Evolutionary conservation across 37 sponge, comb jelly and placozoan species (phyloP).

Genomic region (Tethya wilhelma): DNA sequence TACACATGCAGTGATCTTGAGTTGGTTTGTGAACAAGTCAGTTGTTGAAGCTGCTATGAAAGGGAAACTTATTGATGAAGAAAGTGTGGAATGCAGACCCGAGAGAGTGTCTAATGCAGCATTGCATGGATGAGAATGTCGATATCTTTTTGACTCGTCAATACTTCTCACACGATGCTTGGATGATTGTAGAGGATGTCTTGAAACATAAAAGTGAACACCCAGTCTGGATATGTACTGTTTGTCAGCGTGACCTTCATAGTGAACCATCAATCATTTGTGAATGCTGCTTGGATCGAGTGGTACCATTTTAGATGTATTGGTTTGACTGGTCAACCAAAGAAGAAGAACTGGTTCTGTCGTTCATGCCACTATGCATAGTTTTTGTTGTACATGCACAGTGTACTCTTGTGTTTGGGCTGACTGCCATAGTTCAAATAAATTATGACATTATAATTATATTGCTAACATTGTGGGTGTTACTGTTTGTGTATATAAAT

Average conservation of each 20-base stretch:
- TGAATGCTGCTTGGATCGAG: constrained; percentile 3
- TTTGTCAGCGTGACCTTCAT: constrained; percentile 21
- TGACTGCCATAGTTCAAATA: too few relatives aligned
- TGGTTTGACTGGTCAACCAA: neutral
- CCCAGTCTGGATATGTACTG: constrained; percentile 6
- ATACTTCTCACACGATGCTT: constrained; percentile 35
- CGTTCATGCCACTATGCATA: constrained; percentile 1
- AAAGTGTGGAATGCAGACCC: neutral
- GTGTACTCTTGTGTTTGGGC: too few relatives aligned
- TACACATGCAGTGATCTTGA: neutral
- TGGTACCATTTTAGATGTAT: constrained; percentile 33
- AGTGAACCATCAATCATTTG: constrained; percentile 20
- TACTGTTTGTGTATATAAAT: too few relatives aligned
- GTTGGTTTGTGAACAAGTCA: neutral
- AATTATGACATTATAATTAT: too few relatives aligned
- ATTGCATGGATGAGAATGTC: constrained; percentile 56
- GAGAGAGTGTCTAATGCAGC: neutral
- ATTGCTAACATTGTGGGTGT: too few relatives aligned
- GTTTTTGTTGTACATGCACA: too few relatives aligned
- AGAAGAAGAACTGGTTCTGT: constrained; percentile 25
- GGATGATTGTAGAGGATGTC: constrained; percentile 19
- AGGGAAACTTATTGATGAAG: neutral
- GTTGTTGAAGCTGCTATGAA: neutral
- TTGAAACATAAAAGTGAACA: constrained; percentile 7
- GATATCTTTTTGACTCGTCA: neutral